Evolutionary conservation across 2,888 invertebrate species (phyloP).

Genomic region (Noctuana brunneofusca): DNA sequence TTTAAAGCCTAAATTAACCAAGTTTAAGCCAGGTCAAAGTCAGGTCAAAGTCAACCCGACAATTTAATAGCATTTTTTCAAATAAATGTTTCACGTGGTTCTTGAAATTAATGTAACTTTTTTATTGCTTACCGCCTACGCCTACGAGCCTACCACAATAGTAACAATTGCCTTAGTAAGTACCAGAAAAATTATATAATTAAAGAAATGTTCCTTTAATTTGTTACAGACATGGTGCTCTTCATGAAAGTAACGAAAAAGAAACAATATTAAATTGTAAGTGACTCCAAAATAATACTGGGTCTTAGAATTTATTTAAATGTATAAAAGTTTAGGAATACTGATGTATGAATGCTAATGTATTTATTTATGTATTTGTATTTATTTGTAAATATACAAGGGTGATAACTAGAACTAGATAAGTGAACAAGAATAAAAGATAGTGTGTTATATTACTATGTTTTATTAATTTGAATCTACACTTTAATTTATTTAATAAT

Average conservation of each 20-base stretch:
- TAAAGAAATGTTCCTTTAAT: slow-evolving; percentile 18
- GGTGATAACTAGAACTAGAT: background rate
- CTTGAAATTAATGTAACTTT: no score
- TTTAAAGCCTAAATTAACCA: no score
- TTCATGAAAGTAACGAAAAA: slow-evolving; percentile 96
- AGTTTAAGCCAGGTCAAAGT: no score
- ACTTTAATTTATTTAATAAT: background rate
- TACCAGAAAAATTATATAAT: no score
- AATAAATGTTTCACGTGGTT: no score
- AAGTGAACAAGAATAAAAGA: slow-evolving; percentile 25
- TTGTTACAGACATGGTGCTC: slow-evolving; percentile 92
- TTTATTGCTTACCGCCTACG: no score
- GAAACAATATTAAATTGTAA: slow-evolving; percentile 58
- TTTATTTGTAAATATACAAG: slow-evolving; percentile 14
- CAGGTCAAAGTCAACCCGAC: no score
- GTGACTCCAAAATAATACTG: slow-evolving; percentile 8
- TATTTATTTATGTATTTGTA: slow-evolving; percentile 9
- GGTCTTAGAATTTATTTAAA: slow-evolving; percentile 7
- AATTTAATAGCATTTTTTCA: no score
- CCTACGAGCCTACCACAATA: no score
- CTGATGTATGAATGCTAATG: background rate
- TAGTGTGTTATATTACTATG: slow-evolving; percentile 5
- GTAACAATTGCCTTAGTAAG: no score
- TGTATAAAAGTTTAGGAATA: background rate
- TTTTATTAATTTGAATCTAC: slow-evolving; percentile 30